Evolutionary conservation across 2,113 vertebrate species (phyloP).

Genomic region (Pandion haliaetus): DNA sequence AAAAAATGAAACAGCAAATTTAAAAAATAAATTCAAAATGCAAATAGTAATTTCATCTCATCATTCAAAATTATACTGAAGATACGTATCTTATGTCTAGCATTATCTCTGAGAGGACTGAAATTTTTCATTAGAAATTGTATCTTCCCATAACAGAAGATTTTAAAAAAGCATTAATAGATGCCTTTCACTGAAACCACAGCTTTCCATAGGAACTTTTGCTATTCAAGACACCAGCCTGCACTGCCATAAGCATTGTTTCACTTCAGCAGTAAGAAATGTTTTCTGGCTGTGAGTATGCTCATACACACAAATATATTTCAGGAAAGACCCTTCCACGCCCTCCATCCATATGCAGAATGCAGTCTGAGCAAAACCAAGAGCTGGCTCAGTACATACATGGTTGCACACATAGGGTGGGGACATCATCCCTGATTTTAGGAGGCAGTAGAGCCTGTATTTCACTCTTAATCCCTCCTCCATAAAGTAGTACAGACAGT

Average conservation of each 20-base stretch:
- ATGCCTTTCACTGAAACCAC: background rate
- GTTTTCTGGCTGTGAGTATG: background rate
- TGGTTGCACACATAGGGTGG: no score
- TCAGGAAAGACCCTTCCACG: background rate
- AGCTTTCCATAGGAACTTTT: background rate
- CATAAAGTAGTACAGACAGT: background rate
- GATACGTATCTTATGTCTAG: background rate
- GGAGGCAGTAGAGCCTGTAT: background rate
- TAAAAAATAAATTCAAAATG: background rate
- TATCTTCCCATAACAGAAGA: background rate
- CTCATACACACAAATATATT: background rate
- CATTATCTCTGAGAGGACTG: background rate
- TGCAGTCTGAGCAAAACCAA: background rate
- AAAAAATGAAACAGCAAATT: background rate
- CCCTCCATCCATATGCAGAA: accelerated
- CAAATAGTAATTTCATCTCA: background rate
- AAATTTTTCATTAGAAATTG: background rate
- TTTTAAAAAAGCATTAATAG: background rate
- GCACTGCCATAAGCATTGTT: accelerated
- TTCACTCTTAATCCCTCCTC: background rate
- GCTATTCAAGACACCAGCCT: background rate
- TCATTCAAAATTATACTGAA: background rate
- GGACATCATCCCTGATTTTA: background rate
- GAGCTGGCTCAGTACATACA: accelerated
- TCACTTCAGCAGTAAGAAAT: background rate